Conservation (phyloP, 2,113 vertebrate species). For the Misgurnus mizolepis region DNA sequence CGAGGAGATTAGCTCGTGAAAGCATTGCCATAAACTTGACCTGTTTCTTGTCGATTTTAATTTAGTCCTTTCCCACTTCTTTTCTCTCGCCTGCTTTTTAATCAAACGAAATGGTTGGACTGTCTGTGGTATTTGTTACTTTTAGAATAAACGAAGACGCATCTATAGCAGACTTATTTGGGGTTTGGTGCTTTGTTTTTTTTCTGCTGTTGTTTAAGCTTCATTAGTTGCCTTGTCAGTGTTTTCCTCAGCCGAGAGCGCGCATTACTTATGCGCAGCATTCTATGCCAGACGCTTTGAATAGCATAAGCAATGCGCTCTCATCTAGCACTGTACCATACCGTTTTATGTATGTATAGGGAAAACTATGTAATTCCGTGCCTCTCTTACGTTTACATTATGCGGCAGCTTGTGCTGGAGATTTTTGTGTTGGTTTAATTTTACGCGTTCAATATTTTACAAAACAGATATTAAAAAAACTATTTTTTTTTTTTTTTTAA, state of each 20-base stretch:
- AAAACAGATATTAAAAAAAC: neutral
- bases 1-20: conserved; percentile 90
- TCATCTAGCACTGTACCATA: neutral
- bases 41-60: conserved; percentile 96
- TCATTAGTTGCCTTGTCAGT: conserved; percentile 94
- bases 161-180: conserved; percentile 61
- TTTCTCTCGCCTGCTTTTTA: conserved; percentile 75
- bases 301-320: neutral
- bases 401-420: neutral
- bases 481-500: neutral
- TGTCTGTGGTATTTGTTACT: conserved; percentile 48
- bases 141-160: conserved; percentile 64
- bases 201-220: conserved; percentile 85
- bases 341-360: neutral
- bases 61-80: conserved; percentile 86
- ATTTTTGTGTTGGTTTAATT: neutral
- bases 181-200: conserved; percentile 80
- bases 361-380: neutral
- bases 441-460: neutral
- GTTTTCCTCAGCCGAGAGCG: conserved; percentile 91
- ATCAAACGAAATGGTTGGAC: conserved; percentile 52
- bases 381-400: neutral
- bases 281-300: conserved; percentile 64
- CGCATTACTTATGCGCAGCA: conserved; percentile 87
- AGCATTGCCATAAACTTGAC: conserved; percentile 92